Percentiles rank a stretch among this genome's conserved stretches.
Conservation (phyloP, 2,113 vertebrate genomes). For the Hemibagrus wyckioides region DNA sequence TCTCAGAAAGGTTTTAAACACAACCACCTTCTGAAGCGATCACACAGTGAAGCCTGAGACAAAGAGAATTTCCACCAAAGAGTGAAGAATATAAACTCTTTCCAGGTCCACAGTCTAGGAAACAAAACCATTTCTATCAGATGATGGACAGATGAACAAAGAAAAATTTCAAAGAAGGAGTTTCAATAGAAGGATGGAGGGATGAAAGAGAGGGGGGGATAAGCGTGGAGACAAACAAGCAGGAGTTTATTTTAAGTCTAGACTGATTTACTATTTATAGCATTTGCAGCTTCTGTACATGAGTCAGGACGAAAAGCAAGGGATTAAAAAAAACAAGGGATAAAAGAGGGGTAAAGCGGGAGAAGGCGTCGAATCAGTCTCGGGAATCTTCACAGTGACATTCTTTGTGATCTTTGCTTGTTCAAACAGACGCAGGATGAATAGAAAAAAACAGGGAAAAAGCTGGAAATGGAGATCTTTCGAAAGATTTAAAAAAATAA, state of each 20-base stretch:
- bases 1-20: not conserved
- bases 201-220: not conserved
- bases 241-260: not conserved
- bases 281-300: not conserved
- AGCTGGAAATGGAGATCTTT: not conserved
- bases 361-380: not conserved
- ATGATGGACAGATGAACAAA: not conserved
- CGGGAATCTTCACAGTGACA: not conserved
- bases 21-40: not conserved
- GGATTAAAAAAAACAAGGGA: conserved; percentile 1
- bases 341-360: not conserved
- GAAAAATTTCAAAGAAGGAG: not conserved
- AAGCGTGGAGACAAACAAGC: not conserved
- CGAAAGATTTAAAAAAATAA: not conserved
- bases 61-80: no score
- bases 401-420: not conserved
- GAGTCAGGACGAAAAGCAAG: not conserved
- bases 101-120: no score
- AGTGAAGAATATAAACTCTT: not conserved
- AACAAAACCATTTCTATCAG: not conserved
- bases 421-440: not conserved
- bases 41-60: not conserved
- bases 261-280: not conserved
- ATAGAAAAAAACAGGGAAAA: not conserved
- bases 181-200: not conserved